Conservation (phyloP, 2,797 vertebrate species). For the Myotis myotis region DNA sequence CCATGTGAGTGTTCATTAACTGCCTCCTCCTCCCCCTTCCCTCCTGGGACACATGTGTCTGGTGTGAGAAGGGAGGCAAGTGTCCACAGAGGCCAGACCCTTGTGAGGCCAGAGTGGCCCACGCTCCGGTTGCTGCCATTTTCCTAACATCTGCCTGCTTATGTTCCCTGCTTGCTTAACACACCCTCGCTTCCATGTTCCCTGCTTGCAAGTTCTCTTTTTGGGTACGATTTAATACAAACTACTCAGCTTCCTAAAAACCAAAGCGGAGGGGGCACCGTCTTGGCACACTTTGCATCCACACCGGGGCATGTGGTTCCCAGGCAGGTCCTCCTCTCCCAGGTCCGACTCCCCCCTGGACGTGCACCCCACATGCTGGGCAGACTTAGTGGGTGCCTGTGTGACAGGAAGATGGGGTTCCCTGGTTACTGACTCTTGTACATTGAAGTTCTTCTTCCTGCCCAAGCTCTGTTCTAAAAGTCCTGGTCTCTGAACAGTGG, state of each 20-base stretch:
- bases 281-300: background rate
- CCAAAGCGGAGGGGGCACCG: background rate
- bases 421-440: background rate
- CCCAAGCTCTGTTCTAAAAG: background rate
- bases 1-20: background rate
- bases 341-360: background rate
- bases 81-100: background rate
- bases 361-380: accelerated
- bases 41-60: background rate
- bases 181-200: background rate
- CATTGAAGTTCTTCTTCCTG: background rate
- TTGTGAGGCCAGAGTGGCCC: background rate
- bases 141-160: background rate
- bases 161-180: too few species aligned
- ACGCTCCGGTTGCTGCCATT: background rate
- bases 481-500: background rate
- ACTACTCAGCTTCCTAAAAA: background rate
- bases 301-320: background rate
- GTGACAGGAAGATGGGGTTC: background rate
- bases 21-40: background rate
- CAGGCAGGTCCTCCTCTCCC: background rate
- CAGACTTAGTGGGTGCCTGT: background rate
- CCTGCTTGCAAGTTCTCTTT: background rate
- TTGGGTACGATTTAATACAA: background rate
- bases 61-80: background rate